Base-by-base conservation (phyloP, 2,888 invertebrate genomes). In the Lacanobia oleracea region DNA sequence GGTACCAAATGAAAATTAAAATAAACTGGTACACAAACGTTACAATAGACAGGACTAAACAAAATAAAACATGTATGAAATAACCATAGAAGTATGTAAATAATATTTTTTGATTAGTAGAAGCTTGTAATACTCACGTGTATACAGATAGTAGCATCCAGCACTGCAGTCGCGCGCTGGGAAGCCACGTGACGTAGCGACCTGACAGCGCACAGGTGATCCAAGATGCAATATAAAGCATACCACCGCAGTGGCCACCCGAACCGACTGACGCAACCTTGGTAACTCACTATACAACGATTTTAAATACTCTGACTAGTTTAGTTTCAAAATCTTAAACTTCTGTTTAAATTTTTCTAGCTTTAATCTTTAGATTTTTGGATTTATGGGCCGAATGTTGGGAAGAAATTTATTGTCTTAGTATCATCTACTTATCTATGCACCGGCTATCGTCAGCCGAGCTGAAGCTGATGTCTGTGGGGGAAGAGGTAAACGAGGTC, bases 101-200 rank as follows among this genome's bases (percentile, higher is more conserved):
- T 21, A 75, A 72, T 81, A 63, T 77, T 72, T 57, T 80, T 72
- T 72, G 61, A 72, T 68, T n/a, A 72, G 67, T 72, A 69, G 69
- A 71, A 81, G 66, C 74, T 81, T 83, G 57, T 8, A 65, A 76
- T 93, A 97, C 97, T 97, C 90, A 97, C 97, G 97, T 97, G 97
- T 96, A 97, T 96, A 97, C 96, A 97, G 97, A 96, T 97, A 97
- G 97, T 96, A 97, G 97, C 97, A 97, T 97, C 97, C 97, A 97
- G 97, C 95, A 96, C 96, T 94, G 95, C 86, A 95, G 94, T 95
- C 94, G 96, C 94, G 96, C 96, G 95, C 96, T 94, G 95, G 96
- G 96, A 95, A 96, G 96, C 96, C 96, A 96, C 96, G 95, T 94
- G 93, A 96, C 95, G 96, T 95, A 96, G 96, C 96, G 96, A 96